These are phyloP conservation scores for Eonycteris spelaea DNA, from an alignment of 2,113 vertebrate genomes.

Conservation along the genomic window DNA sequence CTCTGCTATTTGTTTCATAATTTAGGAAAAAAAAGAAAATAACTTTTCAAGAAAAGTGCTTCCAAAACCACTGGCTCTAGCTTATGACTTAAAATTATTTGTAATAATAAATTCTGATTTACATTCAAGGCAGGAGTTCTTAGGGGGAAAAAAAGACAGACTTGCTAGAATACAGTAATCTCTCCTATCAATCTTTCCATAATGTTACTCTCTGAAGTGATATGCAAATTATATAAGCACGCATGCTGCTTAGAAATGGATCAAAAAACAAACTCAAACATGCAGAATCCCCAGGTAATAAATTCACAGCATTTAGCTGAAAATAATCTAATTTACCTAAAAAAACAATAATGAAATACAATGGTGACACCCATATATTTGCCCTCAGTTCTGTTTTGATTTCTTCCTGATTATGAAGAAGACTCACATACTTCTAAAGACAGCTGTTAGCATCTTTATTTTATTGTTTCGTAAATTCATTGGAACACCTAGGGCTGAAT, in stretches of 20 bases:
- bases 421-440: not conserved
- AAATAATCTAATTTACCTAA: not conserved
- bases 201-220: not conserved
- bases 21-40: not conserved
- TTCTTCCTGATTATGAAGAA: not conserved
- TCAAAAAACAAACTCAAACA: not conserved
- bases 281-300: not conserved
- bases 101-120: slow-evolving; percentile 9
- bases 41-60: not conserved
- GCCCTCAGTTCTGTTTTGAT: not conserved
- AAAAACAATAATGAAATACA: not conserved
- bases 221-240: not conserved
- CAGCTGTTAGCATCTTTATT: not conserved
- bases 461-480: not conserved
- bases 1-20: not conserved
- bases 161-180: not conserved
- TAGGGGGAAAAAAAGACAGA: not conserved
- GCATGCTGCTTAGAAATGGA: not conserved
- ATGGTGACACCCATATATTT: not conserved
- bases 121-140: not conserved
- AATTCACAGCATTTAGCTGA: not conserved
- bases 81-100: slow-evolving; percentile 5
- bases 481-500: not conserved
- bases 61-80: not conserved
- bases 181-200: not conserved